Evolutionary conservation across 2,113 vertebrate genomes (phyloP).

Genomic region (Solenodon paradoxus): DNA sequence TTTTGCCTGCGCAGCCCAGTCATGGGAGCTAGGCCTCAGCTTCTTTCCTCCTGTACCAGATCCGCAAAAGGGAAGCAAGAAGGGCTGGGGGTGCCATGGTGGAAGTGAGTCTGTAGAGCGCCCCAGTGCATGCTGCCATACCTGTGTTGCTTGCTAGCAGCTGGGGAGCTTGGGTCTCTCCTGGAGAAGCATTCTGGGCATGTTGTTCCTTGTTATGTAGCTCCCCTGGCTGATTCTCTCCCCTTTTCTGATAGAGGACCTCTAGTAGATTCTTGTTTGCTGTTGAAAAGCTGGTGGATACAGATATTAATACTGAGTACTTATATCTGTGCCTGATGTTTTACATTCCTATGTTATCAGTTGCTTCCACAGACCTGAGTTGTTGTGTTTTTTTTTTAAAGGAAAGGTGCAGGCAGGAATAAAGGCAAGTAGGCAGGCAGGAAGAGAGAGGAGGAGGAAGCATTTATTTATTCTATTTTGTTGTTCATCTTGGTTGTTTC

Average conservation of each 20-base stretch:
- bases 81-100: background rate
- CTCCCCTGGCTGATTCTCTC: background rate
- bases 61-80: background rate
- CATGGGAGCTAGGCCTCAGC: background rate
- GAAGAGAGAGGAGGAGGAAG: too few relatives aligned
- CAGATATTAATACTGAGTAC: background rate
- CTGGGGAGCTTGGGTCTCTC: background rate
- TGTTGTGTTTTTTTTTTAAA: too few relatives aligned
- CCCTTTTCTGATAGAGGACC: background rate
- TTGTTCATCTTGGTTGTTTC: too few relatives aligned
- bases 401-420: too few relatives aligned
- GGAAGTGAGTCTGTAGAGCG: background rate
- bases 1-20: background rate
- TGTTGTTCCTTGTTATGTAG: background rate
- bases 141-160: background rate
- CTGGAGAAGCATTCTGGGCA: background rate
- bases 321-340: background rate
- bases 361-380: too few relatives aligned
- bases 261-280: background rate
- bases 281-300: background rate
- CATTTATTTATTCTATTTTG: too few relatives aligned
- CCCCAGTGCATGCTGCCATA: accelerated
- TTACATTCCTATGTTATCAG: too few relatives aligned
- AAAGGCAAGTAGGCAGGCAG: too few relatives aligned
- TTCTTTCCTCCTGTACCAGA: background rate